A percentile compares a stretch with the other conserved stretches of the same genome.
phyloP scores from a whole-genome alignment of 1,140 invertebrate genomes.

The Tyrophagus putrescentiae region DNA sequence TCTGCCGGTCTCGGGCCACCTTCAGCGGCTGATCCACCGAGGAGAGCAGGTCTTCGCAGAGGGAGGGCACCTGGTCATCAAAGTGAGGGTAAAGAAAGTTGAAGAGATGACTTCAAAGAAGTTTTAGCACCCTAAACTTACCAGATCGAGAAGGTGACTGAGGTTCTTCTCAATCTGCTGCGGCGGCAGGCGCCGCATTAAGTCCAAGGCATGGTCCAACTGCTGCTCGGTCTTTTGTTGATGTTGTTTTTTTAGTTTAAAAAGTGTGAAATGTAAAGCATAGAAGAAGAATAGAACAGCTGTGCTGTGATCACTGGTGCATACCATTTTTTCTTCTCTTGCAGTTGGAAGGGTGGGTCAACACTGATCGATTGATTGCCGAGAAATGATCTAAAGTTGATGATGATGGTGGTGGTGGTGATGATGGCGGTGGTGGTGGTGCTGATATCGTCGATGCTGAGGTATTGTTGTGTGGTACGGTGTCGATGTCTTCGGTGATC shows the following conservation, averaged over 20 bases:
- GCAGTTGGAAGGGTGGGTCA: too few species aligned
- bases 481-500: too few species aligned
- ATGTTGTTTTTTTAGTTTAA: slow-evolving; percentile 18
- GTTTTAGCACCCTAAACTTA: slow-evolving; percentile 27
- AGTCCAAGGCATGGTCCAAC: slow-evolving; percentile 93
- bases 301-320: too few species aligned
- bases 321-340: too few species aligned
- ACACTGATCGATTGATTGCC: too few species aligned
- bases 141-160: slow-evolving; percentile 86
- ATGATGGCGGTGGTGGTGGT: too few species aligned
- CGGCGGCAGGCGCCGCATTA: slow-evolving; percentile 94
- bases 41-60: slow-evolving; percentile 90
- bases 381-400: too few species aligned
- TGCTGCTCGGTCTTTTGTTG: slow-evolving; percentile 72
- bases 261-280: background rate
- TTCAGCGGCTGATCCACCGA: slow-evolving; percentile 97
- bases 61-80: slow-evolving; percentile 51
- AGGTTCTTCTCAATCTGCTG: slow-evolving; percentile 98
- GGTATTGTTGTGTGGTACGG: too few species aligned
- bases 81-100: slow-evolving; percentile 17
- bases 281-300: too few species aligned
- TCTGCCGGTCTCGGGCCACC: slow-evolving; percentile 83
- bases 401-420: too few species aligned
- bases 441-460: too few species aligned
- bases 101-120: background rate